Base-by-base conservation (phyloP, 1,140 invertebrate genomes). In the Varroa destructor region DNA sequence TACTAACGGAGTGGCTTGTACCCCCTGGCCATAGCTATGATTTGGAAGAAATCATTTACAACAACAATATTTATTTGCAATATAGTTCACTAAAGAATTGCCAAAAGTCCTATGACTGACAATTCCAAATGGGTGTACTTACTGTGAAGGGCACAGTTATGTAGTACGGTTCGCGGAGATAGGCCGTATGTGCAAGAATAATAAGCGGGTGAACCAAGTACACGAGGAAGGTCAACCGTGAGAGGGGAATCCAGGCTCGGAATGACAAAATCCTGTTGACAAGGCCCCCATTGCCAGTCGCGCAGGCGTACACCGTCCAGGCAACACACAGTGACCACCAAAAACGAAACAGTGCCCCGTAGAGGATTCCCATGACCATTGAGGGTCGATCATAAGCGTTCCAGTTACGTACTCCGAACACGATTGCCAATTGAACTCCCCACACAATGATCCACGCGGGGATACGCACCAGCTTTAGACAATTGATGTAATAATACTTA, bases 271-370 rank as follows among this genome's bases (percentile, higher is more conserved):
- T 54, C 10, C 70, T 36, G 12, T 72, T 72, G 1, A 75, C 56
- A 14, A 73, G 57, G 14, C 74, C 74, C 54, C 75, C 75, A 71
- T 76, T 57, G 12, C 77, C 77, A 67, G 78, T 77, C 70, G 78
- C 75, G 73, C 81, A 82, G 0, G 80, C 79, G 76, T 79, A 82
- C 71, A 83, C 80, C 46, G 83, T 76, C 81, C 82, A 84, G 4
- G 78, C 78, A 37, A 83, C 75, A 56, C 76, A 78, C 8, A 77
- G 56, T 2, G 77, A 77, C 80, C 81, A 83, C 36, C 77, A 42
- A 1, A 79, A 77, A 70, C 78, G 75, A 58, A 78, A 77, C 0
- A 79, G 71, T n/a, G 77, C 73, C 42, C 77, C 77, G 74, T 81
- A 82, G 12, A 81, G 71, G 6, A 67, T 46, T 14, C 61, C 37